Evolutionary conservation across 2,888 invertebrate species (phyloP).

Genomic region (Conistra vaccinii): DNA sequence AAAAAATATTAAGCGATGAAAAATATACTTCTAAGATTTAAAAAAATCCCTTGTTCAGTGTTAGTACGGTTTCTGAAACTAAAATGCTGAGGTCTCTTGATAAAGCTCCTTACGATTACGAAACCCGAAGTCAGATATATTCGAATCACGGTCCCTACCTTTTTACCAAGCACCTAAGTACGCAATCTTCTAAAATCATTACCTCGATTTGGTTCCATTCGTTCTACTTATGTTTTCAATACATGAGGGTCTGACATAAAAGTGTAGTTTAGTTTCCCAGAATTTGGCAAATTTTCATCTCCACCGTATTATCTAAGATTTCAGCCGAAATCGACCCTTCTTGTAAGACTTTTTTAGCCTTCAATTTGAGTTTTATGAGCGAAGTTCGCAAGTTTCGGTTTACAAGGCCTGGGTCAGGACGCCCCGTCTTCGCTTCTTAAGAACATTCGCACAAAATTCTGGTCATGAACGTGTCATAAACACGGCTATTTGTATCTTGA

Average conservation of each 20-base stretch:
- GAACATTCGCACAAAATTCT: constrained; percentile 55
- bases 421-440: constrained; percentile 37
- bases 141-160: constrained; percentile 56
- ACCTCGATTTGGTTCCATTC: constrained; percentile 57
- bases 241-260: constrained; percentile 54
- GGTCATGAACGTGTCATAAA: constrained; percentile 64
- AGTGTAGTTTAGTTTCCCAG: constrained; percentile 51
- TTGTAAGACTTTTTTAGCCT: constrained; percentile 44
- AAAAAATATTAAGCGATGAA: not conserved
- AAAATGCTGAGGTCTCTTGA: constrained; percentile 41
- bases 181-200: constrained; percentile 60
- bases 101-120: constrained; percentile 42
- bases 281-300: constrained; percentile 56
- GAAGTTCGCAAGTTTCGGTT: constrained; percentile 57
- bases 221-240: constrained; percentile 65
- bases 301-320: constrained; percentile 50
- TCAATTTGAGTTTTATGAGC: constrained; percentile 57
- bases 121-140: constrained; percentile 53
- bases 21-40: not conserved
- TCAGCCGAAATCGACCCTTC: constrained; percentile 40
- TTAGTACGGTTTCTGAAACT: constrained; percentile 24
- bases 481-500: constrained; percentile 54
- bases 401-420: constrained; percentile 49
- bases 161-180: constrained; percentile 52
- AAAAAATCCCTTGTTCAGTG: constrained; percentile 20